phyloP scores from a whole-genome alignment of 1,140 invertebrate species.

The Ephestia elutella region DNA sequence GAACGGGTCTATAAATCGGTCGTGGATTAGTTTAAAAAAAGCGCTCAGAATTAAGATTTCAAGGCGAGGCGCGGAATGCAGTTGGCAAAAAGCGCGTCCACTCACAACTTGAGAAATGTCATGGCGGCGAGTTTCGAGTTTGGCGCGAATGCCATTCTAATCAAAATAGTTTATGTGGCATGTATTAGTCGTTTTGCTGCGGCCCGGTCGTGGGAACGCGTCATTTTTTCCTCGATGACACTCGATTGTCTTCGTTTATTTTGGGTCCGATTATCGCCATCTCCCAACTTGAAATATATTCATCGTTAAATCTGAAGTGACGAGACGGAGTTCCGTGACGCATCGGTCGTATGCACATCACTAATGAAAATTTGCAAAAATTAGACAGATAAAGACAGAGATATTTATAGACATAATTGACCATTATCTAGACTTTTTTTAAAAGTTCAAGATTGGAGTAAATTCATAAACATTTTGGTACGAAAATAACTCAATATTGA shows the following conservation, averaged over 20 bases:
- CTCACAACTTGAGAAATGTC: constrained; percentile 61
- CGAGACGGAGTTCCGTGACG: neutral
- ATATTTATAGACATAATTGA: no score
- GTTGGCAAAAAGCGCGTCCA: constrained; percentile 51
- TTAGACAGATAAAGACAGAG: no score
- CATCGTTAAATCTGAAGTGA: neutral
- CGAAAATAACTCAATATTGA: no score
- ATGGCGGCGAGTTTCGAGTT: constrained; percentile 34
- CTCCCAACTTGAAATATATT: neutral
- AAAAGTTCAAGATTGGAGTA: no score
- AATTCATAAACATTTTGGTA: no score
- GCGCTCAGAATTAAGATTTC: constrained; percentile 66
- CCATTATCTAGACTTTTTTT: no score
- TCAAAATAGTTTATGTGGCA: constrained; percentile 70
- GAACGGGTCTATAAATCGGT: constrained; percentile 49
- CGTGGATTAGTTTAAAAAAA: constrained; percentile 45
- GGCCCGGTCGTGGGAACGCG: constrained; percentile 47
- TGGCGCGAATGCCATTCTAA: constrained; percentile 64
- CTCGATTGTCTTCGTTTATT: constrained; percentile 16
- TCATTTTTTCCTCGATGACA: constrained; percentile 24
- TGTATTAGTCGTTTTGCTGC: constrained; percentile 19
- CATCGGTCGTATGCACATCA: no score
- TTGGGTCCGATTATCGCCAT: constrained; percentile 14
- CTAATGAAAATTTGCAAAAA: no score
- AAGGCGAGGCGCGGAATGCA: constrained; percentile 51